These are phyloP conservation scores for Bubalus kerabau DNA, from an alignment of 2,113 vertebrate species.

Conservation along the genomic window DNA sequence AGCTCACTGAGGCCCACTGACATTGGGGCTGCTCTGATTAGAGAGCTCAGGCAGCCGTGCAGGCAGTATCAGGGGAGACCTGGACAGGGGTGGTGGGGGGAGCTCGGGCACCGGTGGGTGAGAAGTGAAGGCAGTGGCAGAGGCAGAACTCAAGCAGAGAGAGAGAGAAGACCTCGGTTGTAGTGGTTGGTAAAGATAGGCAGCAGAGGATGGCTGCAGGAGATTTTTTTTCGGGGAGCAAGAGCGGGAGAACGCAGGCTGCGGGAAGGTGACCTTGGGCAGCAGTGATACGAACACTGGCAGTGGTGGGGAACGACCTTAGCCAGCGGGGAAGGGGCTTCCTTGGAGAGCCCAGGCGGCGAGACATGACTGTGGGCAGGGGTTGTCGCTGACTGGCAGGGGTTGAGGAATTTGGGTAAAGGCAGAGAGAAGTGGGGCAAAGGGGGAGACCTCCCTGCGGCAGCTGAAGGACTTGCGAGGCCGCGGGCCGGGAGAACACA, in stretches of 20 bases:
- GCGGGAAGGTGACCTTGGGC: neutral
- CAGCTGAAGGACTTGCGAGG: neutral
- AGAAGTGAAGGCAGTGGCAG: neutral
- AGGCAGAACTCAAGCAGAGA: neutral
- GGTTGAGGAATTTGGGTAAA: neutral
- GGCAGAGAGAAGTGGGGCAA: neutral
- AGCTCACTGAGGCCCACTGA: accelerated
- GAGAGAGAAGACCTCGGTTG: accelerated
- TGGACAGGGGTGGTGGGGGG: neutral
- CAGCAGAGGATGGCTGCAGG: neutral
- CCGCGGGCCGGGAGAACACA: neutral
- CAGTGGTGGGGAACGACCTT: neutral
- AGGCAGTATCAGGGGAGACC: neutral
- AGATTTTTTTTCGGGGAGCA: neutral
- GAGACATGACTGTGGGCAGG: neutral
- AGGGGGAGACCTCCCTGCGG: neutral
- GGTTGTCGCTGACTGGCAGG: accelerated
- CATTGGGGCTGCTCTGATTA: neutral
- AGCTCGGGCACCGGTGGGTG: accelerated
- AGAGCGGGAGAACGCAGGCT: neutral
- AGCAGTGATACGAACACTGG: neutral
- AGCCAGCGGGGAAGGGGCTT: neutral
- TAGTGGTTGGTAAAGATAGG: accelerated
- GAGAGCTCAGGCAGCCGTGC: neutral
- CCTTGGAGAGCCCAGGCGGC: neutral